Evolutionary conservation across 2,888 invertebrate genomes (phyloP), one percentile per base, ranked within the genome.

Genomic region (Portevinia maculata): DNA sequence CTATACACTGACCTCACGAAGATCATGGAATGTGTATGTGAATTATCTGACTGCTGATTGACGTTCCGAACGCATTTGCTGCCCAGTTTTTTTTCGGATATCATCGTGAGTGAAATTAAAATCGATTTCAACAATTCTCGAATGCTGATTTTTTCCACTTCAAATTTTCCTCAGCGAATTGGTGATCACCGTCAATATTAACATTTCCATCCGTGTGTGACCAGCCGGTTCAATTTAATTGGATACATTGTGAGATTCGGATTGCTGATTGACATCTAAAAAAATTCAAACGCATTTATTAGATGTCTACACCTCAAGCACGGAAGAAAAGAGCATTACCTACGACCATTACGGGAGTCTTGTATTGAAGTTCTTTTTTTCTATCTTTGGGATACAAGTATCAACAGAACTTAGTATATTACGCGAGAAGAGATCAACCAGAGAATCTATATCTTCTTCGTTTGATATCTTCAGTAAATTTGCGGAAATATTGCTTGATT

Each of bases 271-370:
- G 34, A 50, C 32, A 48, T 34, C 48, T 62, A n/a, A 19, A 30
- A 48, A 34, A 62, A 62, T 62, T 62, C 48, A 48, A 64, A 48
- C n/a, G 32, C n/a, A 64, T 60, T 64, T 64, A 37, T 37, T 37
- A n/a, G 34, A 11, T n/a, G 13, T 71, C 48, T 79, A 73, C 71
- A 71, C 34, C 71, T 64, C 64, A 71, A 73, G 71, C 64, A 64
- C 57, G 71, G 41, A 73, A 79, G 64, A 65, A 64, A 65, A 79
- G 64, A 39, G 59, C 59, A 79, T 55, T 39, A 62, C 65, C n/a
- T n/a, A n/a, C n/a, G n/a, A n/a, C n/a, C n/a, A n/a, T n/a, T n/a
- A n/a, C n/a, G n/a, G n/a, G n/a, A n/a, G n/a, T n/a, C n/a, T n/a
- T n/a, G n/a, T n/a, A n/a, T n/a, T n/a, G n/a, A n/a, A n/a, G n/a